Base-by-base conservation (phyloP, 2,888 invertebrate species). In the Desoria tigrina region DNA sequence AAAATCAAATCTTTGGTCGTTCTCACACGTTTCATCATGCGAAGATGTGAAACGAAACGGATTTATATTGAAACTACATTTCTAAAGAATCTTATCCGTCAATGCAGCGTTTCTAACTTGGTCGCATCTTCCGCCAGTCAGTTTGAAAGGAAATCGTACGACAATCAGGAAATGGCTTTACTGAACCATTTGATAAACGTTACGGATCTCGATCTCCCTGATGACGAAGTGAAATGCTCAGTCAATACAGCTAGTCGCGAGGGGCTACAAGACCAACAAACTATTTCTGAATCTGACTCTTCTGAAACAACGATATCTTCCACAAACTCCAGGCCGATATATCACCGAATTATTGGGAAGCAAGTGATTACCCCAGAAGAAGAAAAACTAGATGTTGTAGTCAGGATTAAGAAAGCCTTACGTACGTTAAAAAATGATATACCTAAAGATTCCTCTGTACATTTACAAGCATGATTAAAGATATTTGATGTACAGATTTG, bases 361-460 rank as follows among this genome's bases (percentile, higher is more conserved):
- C 2, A 50, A 1, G 42, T 49, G 1, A 65, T n/a, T 24, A 42
- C 18, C n/a, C 11, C 45, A 39, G 65, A 62, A 21, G 68, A 68
- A 28, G 27, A 42, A 7, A 14, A 56, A 32, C 18, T 65, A 11
- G 45, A 59, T 1, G 16, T 65, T 7, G 54, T 28, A 3, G 51
- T 62, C 14, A 54, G 65, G 2, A n/a, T 68, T 16, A 65, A 65
- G 26, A 28, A 57, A 2, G 68, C 50, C 11, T 37, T 68, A 14
- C 37, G 39, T 39, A 39, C 21, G 24, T 32, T 7, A 32, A 32
- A 32, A 32, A 32, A 32, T 32, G 11, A 7, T 32, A 32, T 11
- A 32, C 4, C 4, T 32, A 32, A 32, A 7, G 6, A 4, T 32
- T 32, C 32, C 4, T 32, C 11, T 32, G 4, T 11, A 32, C 11